Evolutionary conservation across 1,140 invertebrate genomes (phyloP).

Genomic region (Temnothorax longispinosus): DNA sequence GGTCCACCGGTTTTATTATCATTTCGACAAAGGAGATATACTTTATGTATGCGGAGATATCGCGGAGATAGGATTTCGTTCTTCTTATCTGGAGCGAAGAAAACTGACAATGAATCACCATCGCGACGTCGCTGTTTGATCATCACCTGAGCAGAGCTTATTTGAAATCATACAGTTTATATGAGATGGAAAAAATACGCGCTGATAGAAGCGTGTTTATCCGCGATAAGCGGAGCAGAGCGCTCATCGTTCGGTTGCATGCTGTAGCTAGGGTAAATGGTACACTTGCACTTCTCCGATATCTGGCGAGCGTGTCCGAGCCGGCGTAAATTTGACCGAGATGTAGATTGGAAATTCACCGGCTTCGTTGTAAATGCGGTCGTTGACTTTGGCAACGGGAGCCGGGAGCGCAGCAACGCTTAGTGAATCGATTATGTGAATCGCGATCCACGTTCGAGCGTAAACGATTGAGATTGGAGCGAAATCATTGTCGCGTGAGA

Average conservation of each 20-base stretch:
- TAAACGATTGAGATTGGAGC: background rate
- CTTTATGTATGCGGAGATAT: background rate
- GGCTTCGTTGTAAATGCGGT: background rate
- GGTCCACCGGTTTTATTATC: slow-evolving; percentile 6
- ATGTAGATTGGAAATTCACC: background rate
- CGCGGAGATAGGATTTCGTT: background rate
- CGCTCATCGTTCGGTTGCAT: background rate
- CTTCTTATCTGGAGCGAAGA: slow-evolving; percentile 49
- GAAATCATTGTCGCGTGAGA: slow-evolving; percentile 1
- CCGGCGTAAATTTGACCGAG: background rate
- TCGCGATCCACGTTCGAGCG: slow-evolving; percentile 22
- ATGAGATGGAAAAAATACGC: slow-evolving; percentile 8
- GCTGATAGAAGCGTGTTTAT: slow-evolving; percentile 42
- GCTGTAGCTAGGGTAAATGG: background rate
- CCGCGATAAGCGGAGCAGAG: slow-evolving; percentile 40
- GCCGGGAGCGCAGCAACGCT: background rate
- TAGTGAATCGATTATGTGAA: slow-evolving; percentile 30
- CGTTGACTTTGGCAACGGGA: slow-evolving; percentile 17
- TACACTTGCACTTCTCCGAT: background rate
- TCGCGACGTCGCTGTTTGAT: background rate
- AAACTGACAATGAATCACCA: slow-evolving; percentile 42
- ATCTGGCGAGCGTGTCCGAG: background rate
- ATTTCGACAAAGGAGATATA: background rate
- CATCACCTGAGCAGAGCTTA: background rate
- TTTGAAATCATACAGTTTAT: slow-evolving; percentile 29